Percentiles rank a stretch among this genome's conserved stretches.
Evolutionary conservation across 2,888 invertebrate species (phyloP).

Genomic region (Nephrotoma appendiculata): DNA sequence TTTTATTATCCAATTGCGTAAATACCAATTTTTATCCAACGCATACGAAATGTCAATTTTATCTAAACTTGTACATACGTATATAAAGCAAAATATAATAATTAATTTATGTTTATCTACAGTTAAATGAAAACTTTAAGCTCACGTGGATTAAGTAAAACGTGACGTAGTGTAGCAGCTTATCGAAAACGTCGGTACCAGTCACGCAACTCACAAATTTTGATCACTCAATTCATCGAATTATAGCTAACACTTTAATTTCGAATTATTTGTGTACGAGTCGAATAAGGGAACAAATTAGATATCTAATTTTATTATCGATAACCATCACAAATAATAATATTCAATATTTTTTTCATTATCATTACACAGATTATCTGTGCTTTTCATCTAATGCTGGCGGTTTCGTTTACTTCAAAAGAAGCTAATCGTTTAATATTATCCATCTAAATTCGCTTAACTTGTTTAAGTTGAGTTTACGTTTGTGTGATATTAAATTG

Average conservation of each 20-base stretch:
- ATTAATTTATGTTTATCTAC: neutral
- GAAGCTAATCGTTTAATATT: neutral
- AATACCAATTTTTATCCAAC: neutral
- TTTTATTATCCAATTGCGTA: neutral
- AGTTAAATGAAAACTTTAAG: neutral
- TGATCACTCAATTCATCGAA: neutral
- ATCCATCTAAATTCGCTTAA: neutral
- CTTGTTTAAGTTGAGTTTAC: neutral
- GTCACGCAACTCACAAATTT: neutral
- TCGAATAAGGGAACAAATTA: neutral
- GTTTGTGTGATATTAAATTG: neutral
- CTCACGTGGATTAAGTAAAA: neutral
- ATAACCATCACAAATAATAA: neutral
- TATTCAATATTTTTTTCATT: neutral
- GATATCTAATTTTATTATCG: neutral
- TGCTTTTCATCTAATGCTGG: neutral
- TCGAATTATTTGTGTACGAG: neutral
- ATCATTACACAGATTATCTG: neutral
- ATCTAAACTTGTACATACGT: neutral
- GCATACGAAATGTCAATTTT: neutral
- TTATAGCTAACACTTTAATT: neutral
- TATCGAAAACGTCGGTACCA: neutral
- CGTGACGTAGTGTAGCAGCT: neutral
- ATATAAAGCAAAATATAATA: neutral
- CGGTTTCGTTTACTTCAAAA: neutral